Percentiles rank a stretch among this genome's conserved stretches.
Evolutionary conservation across 2,797 vertebrate species (phyloP).

Genomic region (Xenops minutus): DNA sequence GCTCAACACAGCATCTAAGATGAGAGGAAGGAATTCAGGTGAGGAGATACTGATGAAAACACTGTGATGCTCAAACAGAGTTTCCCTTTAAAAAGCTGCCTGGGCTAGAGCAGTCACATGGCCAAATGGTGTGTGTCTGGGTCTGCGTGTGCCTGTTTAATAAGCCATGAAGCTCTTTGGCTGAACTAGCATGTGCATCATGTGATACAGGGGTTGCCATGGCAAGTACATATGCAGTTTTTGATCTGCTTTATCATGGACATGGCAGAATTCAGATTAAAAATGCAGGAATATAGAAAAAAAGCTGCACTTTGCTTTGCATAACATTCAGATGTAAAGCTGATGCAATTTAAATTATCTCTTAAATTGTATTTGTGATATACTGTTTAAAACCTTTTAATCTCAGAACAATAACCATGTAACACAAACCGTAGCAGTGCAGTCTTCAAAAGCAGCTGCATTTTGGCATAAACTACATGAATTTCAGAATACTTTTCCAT

Average conservation of each 20-base stretch:
- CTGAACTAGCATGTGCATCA: neutral
- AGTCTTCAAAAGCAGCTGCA: neutral
- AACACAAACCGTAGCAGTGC: neutral
- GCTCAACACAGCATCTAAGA: neutral
- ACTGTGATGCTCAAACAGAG: neutral
- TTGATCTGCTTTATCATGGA: neutral
- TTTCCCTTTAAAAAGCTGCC: conserved; percentile 13
- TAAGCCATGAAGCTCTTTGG: conserved; percentile 26
- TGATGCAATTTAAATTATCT: neutral
- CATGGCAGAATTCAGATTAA: conserved; percentile 3
- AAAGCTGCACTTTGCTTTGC: neutral
- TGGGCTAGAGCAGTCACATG: conserved; percentile 26
- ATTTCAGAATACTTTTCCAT: neutral
- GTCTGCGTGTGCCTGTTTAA: conserved; percentile 20
- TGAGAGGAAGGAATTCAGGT: rapidly evolving
- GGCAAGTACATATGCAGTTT: conserved; percentile 32
- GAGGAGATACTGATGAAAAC: neutral
- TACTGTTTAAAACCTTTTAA: neutral
- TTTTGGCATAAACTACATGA: neutral
- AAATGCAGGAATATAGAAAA: neutral
- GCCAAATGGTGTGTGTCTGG: neutral
- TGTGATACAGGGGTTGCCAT: conserved; percentile 66
- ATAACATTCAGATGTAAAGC: neutral
- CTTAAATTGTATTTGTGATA: neutral
- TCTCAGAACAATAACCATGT: neutral